These are phyloP conservation scores for Eclectus roratus DNA, from an alignment of 2,113 vertebrate genomes.

Conservation along the genomic window DNA sequence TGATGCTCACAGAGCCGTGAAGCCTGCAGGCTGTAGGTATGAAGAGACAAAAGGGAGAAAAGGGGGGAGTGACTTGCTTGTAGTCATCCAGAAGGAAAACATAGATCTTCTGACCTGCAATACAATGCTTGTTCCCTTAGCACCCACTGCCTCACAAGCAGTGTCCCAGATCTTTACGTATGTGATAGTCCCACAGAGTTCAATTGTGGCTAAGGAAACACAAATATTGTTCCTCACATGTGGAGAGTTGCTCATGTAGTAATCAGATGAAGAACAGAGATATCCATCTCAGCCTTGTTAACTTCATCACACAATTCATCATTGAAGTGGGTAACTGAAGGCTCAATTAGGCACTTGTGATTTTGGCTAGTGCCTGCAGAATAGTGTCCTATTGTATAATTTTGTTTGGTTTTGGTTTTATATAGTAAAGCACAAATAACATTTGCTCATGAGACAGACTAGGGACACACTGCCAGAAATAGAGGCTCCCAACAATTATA, in stretches of 20 bases:
- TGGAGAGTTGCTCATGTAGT: not conserved
- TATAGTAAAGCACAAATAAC: slow-evolving; percentile 46
- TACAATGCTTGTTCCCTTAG: not conserved
- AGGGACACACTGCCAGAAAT: slow-evolving; percentile 70
- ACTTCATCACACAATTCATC: not conserved
- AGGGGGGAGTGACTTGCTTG: not conserved
- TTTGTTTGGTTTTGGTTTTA: not conserved
- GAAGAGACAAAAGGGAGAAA: not conserved
- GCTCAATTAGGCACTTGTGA: not conserved
- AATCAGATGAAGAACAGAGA: not conserved
- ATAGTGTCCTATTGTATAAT: not conserved
- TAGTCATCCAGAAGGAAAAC: not conserved
- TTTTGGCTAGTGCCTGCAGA: not conserved
- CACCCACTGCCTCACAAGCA: not conserved
- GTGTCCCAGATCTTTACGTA: not conserved
- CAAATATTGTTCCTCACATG: not conserved
- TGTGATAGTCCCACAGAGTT: not conserved
- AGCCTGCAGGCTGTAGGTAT: not conserved
- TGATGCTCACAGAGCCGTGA: not conserved
- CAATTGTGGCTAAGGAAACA: slow-evolving; percentile 8
- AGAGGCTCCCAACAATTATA: slow-evolving; percentile 67
- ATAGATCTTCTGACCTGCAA: not conserved
- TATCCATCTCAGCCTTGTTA: not conserved
- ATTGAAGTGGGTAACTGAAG: not conserved
- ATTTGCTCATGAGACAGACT: slow-evolving; percentile 71